Conservation (phyloP, 2,888 invertebrate species). For the Zaprionus lineosus region DNA sequence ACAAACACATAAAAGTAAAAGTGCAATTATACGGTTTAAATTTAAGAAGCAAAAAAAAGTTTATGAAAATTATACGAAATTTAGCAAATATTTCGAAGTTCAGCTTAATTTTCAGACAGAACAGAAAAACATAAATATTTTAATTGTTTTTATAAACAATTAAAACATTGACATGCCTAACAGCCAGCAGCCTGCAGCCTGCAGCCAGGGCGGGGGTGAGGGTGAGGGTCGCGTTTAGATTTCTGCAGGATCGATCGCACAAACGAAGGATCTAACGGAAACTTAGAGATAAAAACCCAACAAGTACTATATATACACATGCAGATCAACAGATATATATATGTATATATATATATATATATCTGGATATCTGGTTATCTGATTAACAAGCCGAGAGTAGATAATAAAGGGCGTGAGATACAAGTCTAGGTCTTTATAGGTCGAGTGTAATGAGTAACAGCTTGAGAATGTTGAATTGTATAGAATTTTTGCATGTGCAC, state of each 20-base stretch:
- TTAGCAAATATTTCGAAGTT: slow-evolving; percentile 59
- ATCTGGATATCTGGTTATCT: slow-evolving; percentile 29
- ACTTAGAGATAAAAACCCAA: slow-evolving; percentile 19
- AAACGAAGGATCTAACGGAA: slow-evolving; percentile 7
- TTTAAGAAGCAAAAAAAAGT: slow-evolving; percentile 65
- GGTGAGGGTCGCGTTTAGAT: too few relatives aligned
- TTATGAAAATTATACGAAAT: slow-evolving; percentile 55
- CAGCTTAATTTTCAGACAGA: slow-evolving; percentile 62
- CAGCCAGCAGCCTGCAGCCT: too few relatives aligned
- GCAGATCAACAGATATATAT: background rate
- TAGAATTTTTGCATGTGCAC: slow-evolving; percentile 65
- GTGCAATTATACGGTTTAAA: slow-evolving; percentile 77
- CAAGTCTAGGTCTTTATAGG: slow-evolving; percentile 48
- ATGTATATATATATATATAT: slow-evolving; percentile 12
- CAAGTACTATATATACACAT: slow-evolving; percentile 12
- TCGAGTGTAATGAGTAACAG: slow-evolving; percentile 72
- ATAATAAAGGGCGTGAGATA: slow-evolving; percentile 40
- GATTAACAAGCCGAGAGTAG: slow-evolving; percentile 33
- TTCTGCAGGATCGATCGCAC: too few relatives aligned
- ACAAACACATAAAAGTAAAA: slow-evolving; percentile 64
- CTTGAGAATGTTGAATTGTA: slow-evolving; percentile 77
- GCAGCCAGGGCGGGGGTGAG: too few relatives aligned
- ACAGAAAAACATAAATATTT: slow-evolving; percentile 41
- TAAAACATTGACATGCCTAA: too few relatives aligned
- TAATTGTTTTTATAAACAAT: slow-evolving; percentile 32